Base-by-base conservation (phyloP, 2,797 vertebrate species). In the Orestias chungarensis region DNA sequence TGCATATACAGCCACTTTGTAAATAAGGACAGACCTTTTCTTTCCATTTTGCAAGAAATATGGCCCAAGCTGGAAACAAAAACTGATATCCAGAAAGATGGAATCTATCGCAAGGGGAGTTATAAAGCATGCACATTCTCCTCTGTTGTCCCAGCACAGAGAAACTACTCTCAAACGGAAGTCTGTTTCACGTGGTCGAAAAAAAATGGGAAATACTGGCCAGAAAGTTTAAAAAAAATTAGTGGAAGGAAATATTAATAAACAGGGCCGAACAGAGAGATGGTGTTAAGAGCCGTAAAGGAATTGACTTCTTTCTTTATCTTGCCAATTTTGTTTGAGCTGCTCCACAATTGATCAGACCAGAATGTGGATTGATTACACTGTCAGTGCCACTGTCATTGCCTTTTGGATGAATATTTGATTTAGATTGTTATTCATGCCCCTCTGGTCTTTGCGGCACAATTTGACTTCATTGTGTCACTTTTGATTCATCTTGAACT, bases 11-110 rank as follows among this genome's bases (percentile, higher is more conserved):
- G 90, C 91, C 91, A 88, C 76, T 86, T 88, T 86, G 79, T 80
- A 85, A 87, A 89, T 91, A 91, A 84, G 82, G 80, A 25, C 55
- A 88, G 91, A 92, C 91, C 92, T 93, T 93, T 92, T 82, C 87
- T 85, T 87, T 82, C 86, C 54, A 70, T 82, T 91, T 89, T 82
- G 81, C 81, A 85, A 66, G 83, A 85, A 88, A 85, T 68, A 87
- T 79, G 85, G 86, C 73, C 83, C 79, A 62, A 87, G 78, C 82
- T 85, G 88, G 81, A 86, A 82, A 90, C 88, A 91, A 87, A 90
- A 91, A 93, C 85, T 81, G 90, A 93, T 91, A 85, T 64, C n/a
- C 4, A 2, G 72, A 68, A n/a, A 72, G 82, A 80, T 77, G 82
- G 81, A 85, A 90, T 79, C 81, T 82, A 87, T 91, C 92, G 89